Percentiles rank a stretch among this genome's conserved stretches.
These are phyloP conservation scores for Antedon mediterranea DNA, from an alignment of 53 echinoderm and acorn worm species.

Conservation along the genomic window DNA sequence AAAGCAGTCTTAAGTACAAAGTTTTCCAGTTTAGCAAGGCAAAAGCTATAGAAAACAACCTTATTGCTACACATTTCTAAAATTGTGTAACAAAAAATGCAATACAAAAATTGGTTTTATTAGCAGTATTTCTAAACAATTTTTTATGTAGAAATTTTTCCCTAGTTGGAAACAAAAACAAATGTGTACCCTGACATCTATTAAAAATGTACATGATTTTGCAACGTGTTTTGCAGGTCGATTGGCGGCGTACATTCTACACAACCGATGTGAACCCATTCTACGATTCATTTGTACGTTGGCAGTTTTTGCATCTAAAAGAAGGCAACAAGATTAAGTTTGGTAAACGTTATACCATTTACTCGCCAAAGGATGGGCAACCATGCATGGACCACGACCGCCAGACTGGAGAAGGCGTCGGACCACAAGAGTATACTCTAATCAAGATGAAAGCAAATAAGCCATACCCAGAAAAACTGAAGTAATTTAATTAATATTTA, in stretches of 20 bases:
- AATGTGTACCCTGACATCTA: too few species aligned
- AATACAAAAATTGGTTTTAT: too few species aligned
- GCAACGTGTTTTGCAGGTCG: constrained; percentile 47
- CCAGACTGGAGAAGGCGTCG: constrained; percentile 81
- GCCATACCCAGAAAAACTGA: constrained; percentile 70
- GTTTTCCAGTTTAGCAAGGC: too few species aligned
- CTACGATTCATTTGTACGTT: constrained; percentile 89
- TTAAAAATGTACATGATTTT: too few species aligned
- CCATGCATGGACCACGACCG: constrained; percentile 99
- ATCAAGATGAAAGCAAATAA: constrained; percentile 88
- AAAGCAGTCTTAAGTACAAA: too few species aligned
- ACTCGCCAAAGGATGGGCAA: constrained; percentile 94
- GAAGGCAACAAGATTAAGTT: constrained; percentile 80
- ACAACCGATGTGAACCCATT: constrained; percentile 97
- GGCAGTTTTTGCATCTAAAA: constrained; percentile 80
- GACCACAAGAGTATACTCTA: constrained; percentile 97
- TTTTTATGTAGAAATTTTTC: too few species aligned
- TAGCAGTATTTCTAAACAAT: too few species aligned
- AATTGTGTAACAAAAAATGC: too few species aligned
- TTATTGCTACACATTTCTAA: too few species aligned
- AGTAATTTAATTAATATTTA: too few species aligned
- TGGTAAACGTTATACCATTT: constrained; percentile 97
- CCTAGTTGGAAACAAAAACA: too few species aligned
- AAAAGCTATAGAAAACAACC: too few species aligned
- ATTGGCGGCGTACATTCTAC: constrained; percentile 83